phyloP scores from a whole-genome alignment of 2,113 vertebrate species.

The Phalacrocorax brasilianus region DNA sequence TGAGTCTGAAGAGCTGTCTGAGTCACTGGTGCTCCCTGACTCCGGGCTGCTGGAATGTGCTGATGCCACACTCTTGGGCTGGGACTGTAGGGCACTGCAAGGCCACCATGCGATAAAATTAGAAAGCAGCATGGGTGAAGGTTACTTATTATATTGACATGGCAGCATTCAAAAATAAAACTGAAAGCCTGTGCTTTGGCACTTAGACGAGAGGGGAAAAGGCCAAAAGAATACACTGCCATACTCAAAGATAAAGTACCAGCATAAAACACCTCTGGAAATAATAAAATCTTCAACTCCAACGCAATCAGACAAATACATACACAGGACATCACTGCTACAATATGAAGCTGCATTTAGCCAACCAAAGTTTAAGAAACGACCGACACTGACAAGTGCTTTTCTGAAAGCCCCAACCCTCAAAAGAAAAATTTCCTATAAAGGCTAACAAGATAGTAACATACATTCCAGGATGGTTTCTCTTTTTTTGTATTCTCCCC shows the following conservation, averaged over 20 bases:
- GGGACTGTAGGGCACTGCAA: conserved; percentile 72
- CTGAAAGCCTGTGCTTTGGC: background rate
- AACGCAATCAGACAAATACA: background rate
- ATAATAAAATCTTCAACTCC: background rate
- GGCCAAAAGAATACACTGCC: background rate
- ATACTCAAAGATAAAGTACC: background rate
- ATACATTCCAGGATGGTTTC: background rate
- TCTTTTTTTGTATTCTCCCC: background rate
- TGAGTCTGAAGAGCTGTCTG: conserved; percentile 87
- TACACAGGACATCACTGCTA: background rate
- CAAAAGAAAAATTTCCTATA: background rate
- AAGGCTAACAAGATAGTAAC: background rate
- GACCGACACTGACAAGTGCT: background rate
- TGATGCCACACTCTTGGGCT: conserved; percentile 66
- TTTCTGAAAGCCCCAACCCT: background rate
- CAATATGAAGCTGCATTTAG: background rate
- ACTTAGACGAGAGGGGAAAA: background rate
- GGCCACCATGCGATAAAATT: conserved; percentile 44
- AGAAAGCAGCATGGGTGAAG: conserved; percentile 18
- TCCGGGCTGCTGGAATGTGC: conserved; percentile 83
- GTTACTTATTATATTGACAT: background rate
- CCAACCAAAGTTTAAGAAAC: background rate
- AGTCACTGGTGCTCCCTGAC: conserved; percentile 86
- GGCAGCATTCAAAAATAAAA: background rate
- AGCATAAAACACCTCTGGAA: background rate